Base-by-base conservation (phyloP, 2,113 vertebrate genomes). In the Passer montanus region DNA sequence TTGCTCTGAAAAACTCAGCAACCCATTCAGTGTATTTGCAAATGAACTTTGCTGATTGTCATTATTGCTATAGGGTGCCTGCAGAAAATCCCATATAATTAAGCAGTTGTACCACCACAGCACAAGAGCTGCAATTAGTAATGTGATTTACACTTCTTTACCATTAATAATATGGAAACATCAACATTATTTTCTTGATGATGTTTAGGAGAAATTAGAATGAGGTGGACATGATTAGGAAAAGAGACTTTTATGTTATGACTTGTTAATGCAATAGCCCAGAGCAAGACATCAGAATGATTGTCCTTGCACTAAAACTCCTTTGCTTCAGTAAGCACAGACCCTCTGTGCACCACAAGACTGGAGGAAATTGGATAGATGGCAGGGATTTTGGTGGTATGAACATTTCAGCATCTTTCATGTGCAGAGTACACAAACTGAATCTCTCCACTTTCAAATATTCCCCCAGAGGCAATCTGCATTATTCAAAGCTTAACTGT, bases 401-500 rank as follows among this genome's bases (percentile, higher is more conserved):
- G 95, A 94, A 69, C 91, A 84, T 87, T 92, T 92, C 89, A 83
- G 92, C 75, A 18, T 92, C 96, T 97, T 97, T 97, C 93, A 93
- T 96, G 96, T 94, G 79, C 50, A 95, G 89, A 92, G 81, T 95
- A 95, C 94, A 96, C 97, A 97, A 96, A 97, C 96, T 60, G 94
- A 97, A 96, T 97, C 94, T 85, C 76, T 93, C 64, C 89, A 95
- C 90, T 95, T 96, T 95, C 93, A 97, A 77, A 96, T 94, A 94
- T 96, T 97, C 83, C 94, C 97, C 97, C 89, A 88, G 93, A 96
- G 97, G 97, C 96, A 75, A 92, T 91, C 93, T 93, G 78, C 96
- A 97, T 97, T 97, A 96, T 96, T 96, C 96, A 96, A 88, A 95
- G 91, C 96, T 93, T 95, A 96, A 96, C 96, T 89, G 27, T 94